Evolutionary conservation across 2,888 invertebrate species (phyloP).

Genomic region (Diplolepis rosae): DNA sequence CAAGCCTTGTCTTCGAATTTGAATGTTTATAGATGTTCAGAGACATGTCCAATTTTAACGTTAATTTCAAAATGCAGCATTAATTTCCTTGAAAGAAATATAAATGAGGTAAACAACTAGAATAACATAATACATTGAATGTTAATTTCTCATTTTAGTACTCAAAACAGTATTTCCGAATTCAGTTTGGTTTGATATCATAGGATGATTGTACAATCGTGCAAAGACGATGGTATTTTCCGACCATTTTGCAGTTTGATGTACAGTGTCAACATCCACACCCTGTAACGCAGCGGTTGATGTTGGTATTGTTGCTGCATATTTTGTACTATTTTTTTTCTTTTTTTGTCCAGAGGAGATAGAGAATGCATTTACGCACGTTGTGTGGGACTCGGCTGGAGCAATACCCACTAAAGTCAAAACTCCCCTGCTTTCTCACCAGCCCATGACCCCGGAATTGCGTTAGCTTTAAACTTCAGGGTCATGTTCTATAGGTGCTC

Average conservation of each 20-base stretch:
- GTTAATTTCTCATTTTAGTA: background rate
- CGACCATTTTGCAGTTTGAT: background rate
- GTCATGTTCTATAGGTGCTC: no score
- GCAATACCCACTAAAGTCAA: no score
- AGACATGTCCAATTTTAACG: background rate
- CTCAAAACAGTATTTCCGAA: background rate
- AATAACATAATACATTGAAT: background rate
- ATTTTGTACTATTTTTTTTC: background rate
- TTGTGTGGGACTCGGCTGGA: no score
- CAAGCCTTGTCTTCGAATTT: slow-evolving; percentile 9
- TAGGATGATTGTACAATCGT: background rate
- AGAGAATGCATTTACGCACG: no score
- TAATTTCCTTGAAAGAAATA: background rate
- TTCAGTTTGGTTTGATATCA: background rate
- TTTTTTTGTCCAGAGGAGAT: no score
- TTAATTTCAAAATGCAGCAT: background rate
- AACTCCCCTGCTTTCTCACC: no score
- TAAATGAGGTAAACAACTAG: background rate
- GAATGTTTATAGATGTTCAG: slow-evolving; percentile 22
- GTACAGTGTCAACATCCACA: background rate
- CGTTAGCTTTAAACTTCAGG: no score
- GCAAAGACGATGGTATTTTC: background rate
- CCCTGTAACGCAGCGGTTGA: background rate
- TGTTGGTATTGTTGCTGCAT: background rate
- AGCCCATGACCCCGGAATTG: no score